phyloP scores from a whole-genome alignment of 2,113 vertebrate genomes.

The Eolophus roseicapilla region DNA sequence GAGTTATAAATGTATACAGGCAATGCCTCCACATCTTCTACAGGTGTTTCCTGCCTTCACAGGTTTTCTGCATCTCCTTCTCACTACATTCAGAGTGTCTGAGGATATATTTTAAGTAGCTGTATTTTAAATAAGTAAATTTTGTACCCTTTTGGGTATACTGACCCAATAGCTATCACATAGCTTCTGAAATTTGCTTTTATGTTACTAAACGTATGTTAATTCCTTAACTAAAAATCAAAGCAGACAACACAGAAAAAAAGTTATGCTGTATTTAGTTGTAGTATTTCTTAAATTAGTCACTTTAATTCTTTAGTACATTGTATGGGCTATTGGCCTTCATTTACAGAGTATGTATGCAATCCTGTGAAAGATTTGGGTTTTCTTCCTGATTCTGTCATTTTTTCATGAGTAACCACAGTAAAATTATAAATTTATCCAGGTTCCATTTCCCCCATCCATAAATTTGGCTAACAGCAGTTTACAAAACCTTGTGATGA shows the following conservation, averaged over 20 bases:
- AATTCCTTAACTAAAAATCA: slow-evolving; percentile 5
- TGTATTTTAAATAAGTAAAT: neutral
- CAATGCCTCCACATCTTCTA: neutral
- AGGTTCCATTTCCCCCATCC: neutral
- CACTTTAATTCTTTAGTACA: neutral
- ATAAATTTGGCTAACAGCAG: neutral
- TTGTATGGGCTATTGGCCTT: neutral
- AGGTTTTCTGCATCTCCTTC: neutral
- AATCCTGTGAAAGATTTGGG: neutral
- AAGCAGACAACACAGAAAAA: neutral
- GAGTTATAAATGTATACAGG: neutral
- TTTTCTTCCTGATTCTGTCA: neutral
- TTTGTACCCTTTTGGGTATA: neutral
- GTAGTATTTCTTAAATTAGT: neutral
- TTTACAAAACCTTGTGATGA: neutral
- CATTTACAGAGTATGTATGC: neutral
- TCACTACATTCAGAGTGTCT: neutral
- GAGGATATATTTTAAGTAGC: neutral
- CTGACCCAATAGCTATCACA: neutral
- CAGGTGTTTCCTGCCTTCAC: neutral
- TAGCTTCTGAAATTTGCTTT: neutral
- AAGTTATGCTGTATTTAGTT: neutral
- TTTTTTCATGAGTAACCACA: neutral
- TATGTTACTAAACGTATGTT: neutral
- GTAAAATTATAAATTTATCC: neutral